Evolutionary conservation across 2,113 vertebrate genomes (phyloP), one percentile per base, ranked within the genome.

Genomic region (Mionectes macconnelli): DNA sequence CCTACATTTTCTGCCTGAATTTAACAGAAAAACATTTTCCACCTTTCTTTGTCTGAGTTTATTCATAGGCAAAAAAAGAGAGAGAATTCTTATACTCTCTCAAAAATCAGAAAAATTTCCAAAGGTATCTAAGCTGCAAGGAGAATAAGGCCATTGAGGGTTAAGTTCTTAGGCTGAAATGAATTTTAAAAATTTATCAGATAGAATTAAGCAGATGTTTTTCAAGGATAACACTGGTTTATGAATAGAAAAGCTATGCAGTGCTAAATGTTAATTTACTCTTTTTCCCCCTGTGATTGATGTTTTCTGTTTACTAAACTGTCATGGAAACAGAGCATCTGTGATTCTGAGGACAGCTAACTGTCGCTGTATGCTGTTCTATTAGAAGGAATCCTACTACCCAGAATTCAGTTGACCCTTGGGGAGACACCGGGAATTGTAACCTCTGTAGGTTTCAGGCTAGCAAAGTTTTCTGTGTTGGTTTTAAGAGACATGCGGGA

Each of bases 351-450:
- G 37, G 63, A 64, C 45, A 76, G 44, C 12, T 73, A 44, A 63
- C 10, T 5, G 1, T 53, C 0, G 0, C 2, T 77, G 37, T 45
- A 11, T 59, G 25, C 30, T 81, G 17, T 67, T 19, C 9, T 63
- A 2, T 12, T 39, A 84, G 35, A 67, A 27, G 37, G 23, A 87
- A 67, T 67, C 11, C 47, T 28, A 21, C 37, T 86, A 18, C 3
- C 7, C 27, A 44, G 24, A 95, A 79, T 64, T 92, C 73, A 87
- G 27, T 90, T 39, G 55, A 87, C 18, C 16, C 57, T 53, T 52
- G 15, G 33, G 24, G 19, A 76, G 25, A 74, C 23, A 17, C 1
- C 0, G 9, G 35, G 37, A 87, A 74, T 20, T 77, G 11, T 30
- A 90, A 31, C 18, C 33, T 66, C 44, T 2, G 1, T 11, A 64